A percentile compares a stretch with the other conserved stretches of the same genome.
Conservation (phyloP, 2,113 vertebrate genomes). For the Hemichromis elongatus region DNA sequence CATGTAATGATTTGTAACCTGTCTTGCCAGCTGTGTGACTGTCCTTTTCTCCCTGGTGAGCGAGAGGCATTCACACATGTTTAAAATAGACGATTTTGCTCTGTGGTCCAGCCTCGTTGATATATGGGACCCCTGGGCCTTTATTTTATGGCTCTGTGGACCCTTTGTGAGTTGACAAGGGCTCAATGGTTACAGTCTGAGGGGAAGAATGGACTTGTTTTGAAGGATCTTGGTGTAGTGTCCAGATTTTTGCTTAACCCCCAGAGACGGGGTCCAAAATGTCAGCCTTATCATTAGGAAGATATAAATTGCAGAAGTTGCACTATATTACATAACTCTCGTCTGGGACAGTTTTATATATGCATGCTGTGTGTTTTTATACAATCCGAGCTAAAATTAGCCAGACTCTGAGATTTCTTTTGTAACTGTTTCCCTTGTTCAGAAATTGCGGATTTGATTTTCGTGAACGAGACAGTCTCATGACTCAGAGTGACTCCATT, state of each 20-base stretch:
- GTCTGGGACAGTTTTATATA: constrained; percentile 8
- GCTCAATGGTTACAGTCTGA: constrained; percentile 41
- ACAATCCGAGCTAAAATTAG: background rate
- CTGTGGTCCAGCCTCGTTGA: constrained; percentile 22
- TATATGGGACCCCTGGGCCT: constrained; percentile 39
- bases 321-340: background rate
- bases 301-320: constrained; percentile 18
- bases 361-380: background rate
- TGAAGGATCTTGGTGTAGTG: constrained; percentile 1
- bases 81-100: constrained; percentile 45
- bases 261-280: constrained; percentile 45
- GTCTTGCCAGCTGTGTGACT: constrained; percentile 28
- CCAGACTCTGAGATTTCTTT: no score
- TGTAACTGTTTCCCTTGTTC: background rate
- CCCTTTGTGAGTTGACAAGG: constrained; percentile 48
- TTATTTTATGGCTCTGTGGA: constrained; percentile 51
- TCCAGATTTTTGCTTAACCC: constrained; percentile 21
- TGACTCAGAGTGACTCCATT: background rate
- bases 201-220: constrained; percentile 49
- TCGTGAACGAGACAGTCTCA: background rate
- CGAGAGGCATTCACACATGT: constrained; percentile 49
- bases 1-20: constrained; percentile 25
- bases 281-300: constrained; percentile 45
- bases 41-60: constrained; percentile 57
- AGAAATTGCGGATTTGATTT: background rate